Conservation (phyloP, 2,888 invertebrate genomes). For the Ochlodes sylvanus region DNA sequence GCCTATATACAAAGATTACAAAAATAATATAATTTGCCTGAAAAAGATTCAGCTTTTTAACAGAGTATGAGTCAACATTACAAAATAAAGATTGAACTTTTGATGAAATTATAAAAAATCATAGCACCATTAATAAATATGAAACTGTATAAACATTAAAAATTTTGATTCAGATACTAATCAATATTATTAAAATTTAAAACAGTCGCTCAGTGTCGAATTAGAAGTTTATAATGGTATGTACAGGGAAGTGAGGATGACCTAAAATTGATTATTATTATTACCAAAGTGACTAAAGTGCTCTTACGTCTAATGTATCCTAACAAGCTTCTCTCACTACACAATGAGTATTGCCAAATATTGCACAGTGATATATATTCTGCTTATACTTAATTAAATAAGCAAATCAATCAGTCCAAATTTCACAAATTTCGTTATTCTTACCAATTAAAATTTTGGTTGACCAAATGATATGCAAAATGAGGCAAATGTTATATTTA, state of each 20-base stretch:
- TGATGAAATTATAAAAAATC: conserved; percentile 19
- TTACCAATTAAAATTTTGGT: conserved; percentile 42
- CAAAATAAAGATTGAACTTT: conserved; percentile 1
- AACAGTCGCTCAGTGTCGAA: not conserved
- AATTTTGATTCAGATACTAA: not conserved
- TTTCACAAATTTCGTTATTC: conserved; percentile 45
- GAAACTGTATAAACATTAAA: conserved; percentile 7
- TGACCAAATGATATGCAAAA: conserved; percentile 50
- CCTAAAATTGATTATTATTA: conserved; percentile 49
- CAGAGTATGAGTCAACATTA: not conserved
- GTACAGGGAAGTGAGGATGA: conserved; percentile 50
- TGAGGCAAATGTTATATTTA: conserved; percentile 39
- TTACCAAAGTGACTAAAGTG: conserved; percentile 45
- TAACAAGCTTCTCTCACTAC: conserved; percentile 59
- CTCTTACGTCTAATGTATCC: conserved; percentile 45
- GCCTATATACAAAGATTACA: not conserved
- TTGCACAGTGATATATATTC: conserved; percentile 65
- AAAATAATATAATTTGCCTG: too few relatives aligned
- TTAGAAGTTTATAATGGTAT: conserved; percentile 43
- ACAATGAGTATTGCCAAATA: conserved; percentile 81
- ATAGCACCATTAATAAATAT: conserved; percentile 33
- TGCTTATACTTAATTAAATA: conserved; percentile 34
- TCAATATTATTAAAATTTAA: not conserved
- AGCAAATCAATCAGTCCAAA: conserved; percentile 45
- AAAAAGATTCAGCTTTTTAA: too few relatives aligned